A percentile compares a stretch with the other conserved stretches of the same genome.
phyloP scores from a whole-genome alignment of 35 echinoderm and acorn worm species.

The Heliocidaris tuberculata region DNA sequence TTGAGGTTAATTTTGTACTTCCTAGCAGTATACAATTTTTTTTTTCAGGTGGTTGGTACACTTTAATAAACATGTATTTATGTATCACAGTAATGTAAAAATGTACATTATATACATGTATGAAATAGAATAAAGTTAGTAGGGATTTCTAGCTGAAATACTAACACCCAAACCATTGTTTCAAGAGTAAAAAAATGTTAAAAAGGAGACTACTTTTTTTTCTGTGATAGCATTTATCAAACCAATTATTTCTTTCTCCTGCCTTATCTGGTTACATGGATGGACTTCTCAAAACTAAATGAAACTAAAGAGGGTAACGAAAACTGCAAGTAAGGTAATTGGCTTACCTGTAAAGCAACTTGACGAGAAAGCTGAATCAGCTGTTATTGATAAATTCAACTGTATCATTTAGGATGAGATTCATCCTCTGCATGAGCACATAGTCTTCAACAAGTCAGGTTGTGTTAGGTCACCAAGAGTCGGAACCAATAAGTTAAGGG shows the following conservation, averaged over 20 bases:
- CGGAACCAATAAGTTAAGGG: background rate
- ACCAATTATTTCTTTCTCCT: background rate
- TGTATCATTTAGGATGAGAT: background rate
- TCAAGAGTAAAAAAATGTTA: too few relatives aligned
- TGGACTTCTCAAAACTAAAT: background rate
- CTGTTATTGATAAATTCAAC: background rate
- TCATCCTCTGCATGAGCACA: background rate
- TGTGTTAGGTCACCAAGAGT: background rate
- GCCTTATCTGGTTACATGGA: background rate
- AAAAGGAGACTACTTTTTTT: too few relatives aligned
- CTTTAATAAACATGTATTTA: too few relatives aligned
- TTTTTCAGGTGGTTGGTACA: too few relatives aligned
- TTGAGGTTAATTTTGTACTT: too few relatives aligned
- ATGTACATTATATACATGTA: too few relatives aligned
- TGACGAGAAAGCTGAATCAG: background rate
- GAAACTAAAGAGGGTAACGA: background rate
- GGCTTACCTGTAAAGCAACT: background rate
- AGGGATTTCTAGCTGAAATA: too few relatives aligned
- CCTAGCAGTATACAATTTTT: too few relatives aligned
- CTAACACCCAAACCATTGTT: too few relatives aligned
- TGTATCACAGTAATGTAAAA: too few relatives aligned
- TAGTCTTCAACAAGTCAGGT: background rate
- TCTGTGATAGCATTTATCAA: too few relatives aligned
- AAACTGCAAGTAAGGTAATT: background rate
- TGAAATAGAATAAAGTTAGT: too few relatives aligned